These are phyloP conservation scores for Epiblema foenella DNA, from an alignment of 2,888 invertebrate species.

Conservation along the genomic window DNA sequence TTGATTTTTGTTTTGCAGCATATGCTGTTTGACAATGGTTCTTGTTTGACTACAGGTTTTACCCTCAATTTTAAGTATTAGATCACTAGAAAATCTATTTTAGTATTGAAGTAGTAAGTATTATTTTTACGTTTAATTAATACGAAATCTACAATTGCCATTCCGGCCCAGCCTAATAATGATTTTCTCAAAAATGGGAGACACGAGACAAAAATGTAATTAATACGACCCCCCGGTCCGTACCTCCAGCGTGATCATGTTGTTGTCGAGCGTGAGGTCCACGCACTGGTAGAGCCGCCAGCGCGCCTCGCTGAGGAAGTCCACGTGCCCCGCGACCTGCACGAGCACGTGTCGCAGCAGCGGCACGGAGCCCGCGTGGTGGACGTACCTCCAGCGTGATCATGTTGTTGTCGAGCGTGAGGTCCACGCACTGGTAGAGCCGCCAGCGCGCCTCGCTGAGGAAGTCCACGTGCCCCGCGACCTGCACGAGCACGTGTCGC, in stretches of 20 bases:
- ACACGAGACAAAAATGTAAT: no score
- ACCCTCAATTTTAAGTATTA: no score
- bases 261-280: slow-evolving; percentile 92
- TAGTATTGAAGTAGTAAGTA: no score
- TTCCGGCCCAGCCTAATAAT: no score
- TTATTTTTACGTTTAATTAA: no score
- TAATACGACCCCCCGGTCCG: no score
- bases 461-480: slow-evolving; percentile 90
- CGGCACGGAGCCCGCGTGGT: slow-evolving; percentile 90
- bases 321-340: slow-evolving; percentile 90
- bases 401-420: slow-evolving; percentile 91
- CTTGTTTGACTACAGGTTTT: no score
- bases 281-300: slow-evolving; percentile 93
- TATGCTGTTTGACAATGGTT: no score
- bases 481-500: slow-evolving; percentile 90
- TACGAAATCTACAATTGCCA: no score
- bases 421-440: slow-evolving; percentile 93
- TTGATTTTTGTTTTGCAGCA: no score
- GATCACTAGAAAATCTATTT: no score
- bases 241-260: slow-evolving; percentile 85
- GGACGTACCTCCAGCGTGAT: slow-evolving; percentile 85
- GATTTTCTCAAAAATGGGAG: no score
- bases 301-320: slow-evolving; percentile 87
- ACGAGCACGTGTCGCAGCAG: slow-evolving; percentile 90
- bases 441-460: slow-evolving; percentile 88